Evolutionary conservation across 2,797 vertebrate genomes (phyloP).

Genomic region (Emydoidea blandingii): DNA sequence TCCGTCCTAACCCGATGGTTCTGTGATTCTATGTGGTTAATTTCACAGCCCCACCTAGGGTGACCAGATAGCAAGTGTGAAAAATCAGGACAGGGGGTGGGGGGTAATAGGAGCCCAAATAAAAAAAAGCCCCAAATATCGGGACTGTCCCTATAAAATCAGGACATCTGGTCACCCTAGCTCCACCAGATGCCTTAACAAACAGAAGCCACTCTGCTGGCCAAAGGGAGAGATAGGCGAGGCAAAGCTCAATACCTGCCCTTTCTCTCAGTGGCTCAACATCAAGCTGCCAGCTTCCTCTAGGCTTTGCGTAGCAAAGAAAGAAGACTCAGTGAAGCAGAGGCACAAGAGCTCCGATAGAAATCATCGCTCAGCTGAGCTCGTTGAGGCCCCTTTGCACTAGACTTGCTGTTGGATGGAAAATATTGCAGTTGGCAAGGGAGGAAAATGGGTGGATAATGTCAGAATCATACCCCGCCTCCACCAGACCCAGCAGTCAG

Average conservation of each 20-base stretch:
- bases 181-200: not conserved
- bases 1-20: no score
- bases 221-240: not conserved
- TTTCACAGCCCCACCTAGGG: not conserved
- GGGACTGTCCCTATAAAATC: no score
- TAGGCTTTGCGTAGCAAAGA: not conserved
- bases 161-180: no score
- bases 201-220: not conserved
- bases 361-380: not conserved
- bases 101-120: no score
- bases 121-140: no score
- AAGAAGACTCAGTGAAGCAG: not conserved
- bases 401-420: not conserved
- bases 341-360: not conserved
- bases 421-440: not conserved
- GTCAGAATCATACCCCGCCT: fast-evolving
- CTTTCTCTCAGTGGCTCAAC: not conserved
- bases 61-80: no score
- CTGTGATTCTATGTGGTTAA: not conserved
- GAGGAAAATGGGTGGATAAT: not conserved
- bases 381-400: not conserved
- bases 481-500: not conserved
- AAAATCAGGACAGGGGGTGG: no score
- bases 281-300: not conserved
- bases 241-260: not conserved